Evolutionary conservation across 2,797 vertebrate genomes (phyloP).

Genomic region (Etheostoma nigrum): DNA sequence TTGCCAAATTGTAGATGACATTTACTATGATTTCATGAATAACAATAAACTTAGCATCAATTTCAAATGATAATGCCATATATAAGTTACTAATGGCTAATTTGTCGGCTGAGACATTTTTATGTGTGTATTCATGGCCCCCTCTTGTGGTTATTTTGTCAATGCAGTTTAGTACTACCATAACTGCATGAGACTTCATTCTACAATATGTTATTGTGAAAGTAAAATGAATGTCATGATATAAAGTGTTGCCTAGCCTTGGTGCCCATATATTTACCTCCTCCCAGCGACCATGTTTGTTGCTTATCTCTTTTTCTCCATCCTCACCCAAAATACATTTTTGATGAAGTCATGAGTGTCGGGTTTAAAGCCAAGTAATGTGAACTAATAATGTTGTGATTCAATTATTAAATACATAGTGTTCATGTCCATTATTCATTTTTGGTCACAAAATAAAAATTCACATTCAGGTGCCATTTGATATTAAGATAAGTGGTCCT

Average conservation of each 20-base stretch:
- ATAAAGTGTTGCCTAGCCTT: not conserved
- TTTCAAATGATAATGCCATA: not conserved
- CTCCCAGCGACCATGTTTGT: not conserved
- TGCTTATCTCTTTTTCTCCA: too few species aligned
- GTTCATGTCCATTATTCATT: not conserved
- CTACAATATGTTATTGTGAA: not conserved
- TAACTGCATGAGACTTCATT: not conserved
- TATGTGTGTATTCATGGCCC: constrained; percentile 2
- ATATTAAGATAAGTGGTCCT: not conserved
- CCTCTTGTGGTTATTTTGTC: constrained; percentile 59
- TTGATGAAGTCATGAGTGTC: not conserved
- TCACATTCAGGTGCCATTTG: not conserved
- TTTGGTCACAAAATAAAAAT: not conserved
- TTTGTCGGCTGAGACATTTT: not conserved
- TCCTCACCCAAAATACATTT: not conserved
- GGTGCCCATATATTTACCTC: too few species aligned
- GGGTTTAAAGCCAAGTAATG: not conserved
- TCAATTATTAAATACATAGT: not conserved
- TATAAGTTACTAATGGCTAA: too few species aligned
- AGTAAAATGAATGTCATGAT: not conserved
- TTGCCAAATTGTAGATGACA: not conserved
- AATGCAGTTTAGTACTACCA: not conserved
- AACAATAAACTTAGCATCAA: not conserved
- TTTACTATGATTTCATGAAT: not conserved
- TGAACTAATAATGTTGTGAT: not conserved